Base-by-base conservation (phyloP, 2,888 invertebrate species). In the Ophioninae sp. region DNA sequence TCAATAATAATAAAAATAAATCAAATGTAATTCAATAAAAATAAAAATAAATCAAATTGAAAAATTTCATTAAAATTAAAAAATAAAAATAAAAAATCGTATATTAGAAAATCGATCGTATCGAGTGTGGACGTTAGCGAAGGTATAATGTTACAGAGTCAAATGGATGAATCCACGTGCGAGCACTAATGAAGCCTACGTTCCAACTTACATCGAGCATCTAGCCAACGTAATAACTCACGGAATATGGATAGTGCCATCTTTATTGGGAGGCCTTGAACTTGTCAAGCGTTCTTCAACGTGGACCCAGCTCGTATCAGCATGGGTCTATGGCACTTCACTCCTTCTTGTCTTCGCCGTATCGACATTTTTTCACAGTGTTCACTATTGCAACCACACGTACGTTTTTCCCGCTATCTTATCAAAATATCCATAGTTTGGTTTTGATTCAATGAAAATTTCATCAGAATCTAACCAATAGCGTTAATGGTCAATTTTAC, bases 161-260 rank as follows among this genome's bases (percentile, higher is more conserved):
- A 95, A 96, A 93, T 97, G 97, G 97, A 97, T 96, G 95, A 97
- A 97, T 93, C 94, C 95, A 88, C 95, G 95, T 90, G 96, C 97
- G 71, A 94, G 94, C 81, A 94, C 95, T 51, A 95, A 96, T 90
- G 95, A 95, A 93, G 97, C 98, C 1, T 98, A 98, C 93, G 95
- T 95, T 87, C 98, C 98, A 65, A 98, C 98, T 13, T 93, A 96
- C 93, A 94, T 97, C 87, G 98, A 98, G 93, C 98, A 98, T 91
- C 93, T 98, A 84, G 98, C 98, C 68, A 98, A 98, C 93, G 96
- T 98, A 68, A 94, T 97, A 89, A 98, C 98, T 51, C 98, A 98
- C 93, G 98, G 97, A 78, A 95, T 98, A 82, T 97, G 97, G 95
- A 96, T 98, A 73, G 94, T 97, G 87, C 98, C 98, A 65, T 97